Evolutionary conservation across 1,140 invertebrate genomes (phyloP).

Genomic region (Matsumurasca onukii): DNA sequence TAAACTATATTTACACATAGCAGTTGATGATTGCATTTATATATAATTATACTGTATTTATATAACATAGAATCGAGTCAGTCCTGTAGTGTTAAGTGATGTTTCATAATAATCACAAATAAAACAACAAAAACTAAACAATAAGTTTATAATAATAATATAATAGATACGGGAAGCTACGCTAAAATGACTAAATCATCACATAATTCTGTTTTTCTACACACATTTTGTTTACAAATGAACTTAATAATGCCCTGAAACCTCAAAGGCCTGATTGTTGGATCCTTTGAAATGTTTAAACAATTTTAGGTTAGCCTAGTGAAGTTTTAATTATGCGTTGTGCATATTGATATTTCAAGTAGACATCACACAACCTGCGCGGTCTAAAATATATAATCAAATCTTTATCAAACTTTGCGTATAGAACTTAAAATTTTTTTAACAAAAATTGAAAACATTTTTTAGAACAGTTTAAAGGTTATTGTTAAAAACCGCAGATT

Average conservation of each 20-base stretch:
- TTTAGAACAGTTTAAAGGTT: too few relatives aligned
- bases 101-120: conserved; percentile 14
- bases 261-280: too few relatives aligned
- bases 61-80: conserved; percentile 13
- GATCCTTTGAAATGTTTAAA: too few relatives aligned
- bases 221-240: conserved; percentile 34
- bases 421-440: too few relatives aligned
- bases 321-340: too few relatives aligned
- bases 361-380: too few relatives aligned
- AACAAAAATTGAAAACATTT: too few relatives aligned
- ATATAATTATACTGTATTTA: conserved; percentile 26
- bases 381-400: too few relatives aligned
- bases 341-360: too few relatives aligned
- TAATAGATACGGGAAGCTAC: conserved; percentile 16
- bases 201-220: conserved; percentile 28
- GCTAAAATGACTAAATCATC: conserved; percentile 24
- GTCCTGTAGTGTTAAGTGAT: conserved; percentile 19
- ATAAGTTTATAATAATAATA: conserved; percentile 27
- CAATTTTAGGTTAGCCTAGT: too few relatives aligned
- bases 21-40: conserved; percentile 24
- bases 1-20: conserved; percentile 16
- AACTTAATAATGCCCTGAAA: conserved; percentile 36
- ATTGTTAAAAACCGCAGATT: too few relatives aligned
- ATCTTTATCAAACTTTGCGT: too few relatives aligned
- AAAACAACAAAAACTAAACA: conserved; percentile 24